phyloP scores from a whole-genome alignment of 2,888 invertebrate genomes.

The Callosobruchus maculatus region DNA sequence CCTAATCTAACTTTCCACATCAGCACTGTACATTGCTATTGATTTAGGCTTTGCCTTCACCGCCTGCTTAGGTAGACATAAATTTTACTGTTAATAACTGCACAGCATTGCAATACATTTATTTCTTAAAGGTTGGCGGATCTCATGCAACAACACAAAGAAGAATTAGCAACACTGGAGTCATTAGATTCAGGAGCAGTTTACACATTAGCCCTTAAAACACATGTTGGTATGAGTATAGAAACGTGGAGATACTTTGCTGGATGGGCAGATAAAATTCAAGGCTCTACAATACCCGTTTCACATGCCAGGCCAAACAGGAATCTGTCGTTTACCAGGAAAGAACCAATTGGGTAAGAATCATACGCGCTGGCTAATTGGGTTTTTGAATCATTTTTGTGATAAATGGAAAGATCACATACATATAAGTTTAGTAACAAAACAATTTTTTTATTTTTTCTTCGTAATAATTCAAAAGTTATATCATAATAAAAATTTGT shows the following conservation, averaged over 20 bases:
- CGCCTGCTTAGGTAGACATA: neutral
- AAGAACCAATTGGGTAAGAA: constrained; percentile 81
- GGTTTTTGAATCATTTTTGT: neutral
- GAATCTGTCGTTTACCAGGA: constrained; percentile 82
- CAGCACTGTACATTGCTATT: too few relatives aligned
- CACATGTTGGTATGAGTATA: constrained; percentile 96
- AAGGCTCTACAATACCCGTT: constrained; percentile 88
- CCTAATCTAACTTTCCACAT: too few relatives aligned
- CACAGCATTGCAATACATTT: too few relatives aligned
- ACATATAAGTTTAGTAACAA: neutral
- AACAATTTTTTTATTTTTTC: too few relatives aligned
- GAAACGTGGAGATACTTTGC: constrained; percentile 96
- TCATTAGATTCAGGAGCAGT: constrained; percentile 94
- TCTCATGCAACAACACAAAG: constrained; percentile 90
- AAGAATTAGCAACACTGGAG: constrained; percentile 93
- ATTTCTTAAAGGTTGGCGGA: constrained; percentile 71
- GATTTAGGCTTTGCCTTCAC: too few relatives aligned
- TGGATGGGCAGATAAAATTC: constrained; percentile 95
- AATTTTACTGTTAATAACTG: neutral
- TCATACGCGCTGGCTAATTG: neutral
- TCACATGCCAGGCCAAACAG: constrained; percentile 87
- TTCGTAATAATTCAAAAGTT: too few relatives aligned
- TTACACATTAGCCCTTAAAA: constrained; percentile 92
- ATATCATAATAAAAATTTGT: too few relatives aligned
- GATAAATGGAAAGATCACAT: too few relatives aligned